These are phyloP conservation scores for Pomatorhinus ruficollis DNA, from an alignment of 2,113 vertebrate species.

Conservation along the genomic window DNA sequence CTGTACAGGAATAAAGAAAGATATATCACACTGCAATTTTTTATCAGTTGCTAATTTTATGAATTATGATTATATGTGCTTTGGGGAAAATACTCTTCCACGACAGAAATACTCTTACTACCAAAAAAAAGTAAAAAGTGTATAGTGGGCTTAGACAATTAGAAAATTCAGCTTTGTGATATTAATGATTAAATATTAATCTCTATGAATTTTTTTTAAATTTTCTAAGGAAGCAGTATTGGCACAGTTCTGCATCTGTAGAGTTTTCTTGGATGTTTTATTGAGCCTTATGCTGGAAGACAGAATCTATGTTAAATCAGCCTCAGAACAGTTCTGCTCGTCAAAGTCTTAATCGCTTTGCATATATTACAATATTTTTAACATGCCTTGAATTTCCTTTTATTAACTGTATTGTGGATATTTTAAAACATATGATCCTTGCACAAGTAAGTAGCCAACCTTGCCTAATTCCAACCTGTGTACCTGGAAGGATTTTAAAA, in stretches of 20 bases:
- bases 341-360: neutral
- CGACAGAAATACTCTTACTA: neutral
- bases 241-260: neutral
- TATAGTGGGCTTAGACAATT: neutral
- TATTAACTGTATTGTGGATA: neutral
- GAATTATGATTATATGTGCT: neutral
- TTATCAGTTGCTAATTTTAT: neutral
- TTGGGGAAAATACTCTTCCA: neutral
- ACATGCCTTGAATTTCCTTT: neutral
- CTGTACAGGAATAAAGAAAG: neutral
- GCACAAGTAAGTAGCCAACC: neutral
- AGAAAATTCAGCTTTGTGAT: neutral
- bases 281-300: neutral
- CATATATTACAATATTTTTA: neutral
- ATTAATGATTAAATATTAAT: neutral
- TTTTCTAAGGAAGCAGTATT: neutral
- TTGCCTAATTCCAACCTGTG: neutral
- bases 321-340: neutral
- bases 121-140: neutral
- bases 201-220: neutral
- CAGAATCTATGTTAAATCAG: neutral
- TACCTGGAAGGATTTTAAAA: neutral
- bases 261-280: neutral
- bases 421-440: neutral
- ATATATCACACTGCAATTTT: neutral